Evolutionary conservation across 2,888 invertebrate species (phyloP), one percentile per base, ranked within the genome.

Genomic region (Apamea crenata): DNA sequence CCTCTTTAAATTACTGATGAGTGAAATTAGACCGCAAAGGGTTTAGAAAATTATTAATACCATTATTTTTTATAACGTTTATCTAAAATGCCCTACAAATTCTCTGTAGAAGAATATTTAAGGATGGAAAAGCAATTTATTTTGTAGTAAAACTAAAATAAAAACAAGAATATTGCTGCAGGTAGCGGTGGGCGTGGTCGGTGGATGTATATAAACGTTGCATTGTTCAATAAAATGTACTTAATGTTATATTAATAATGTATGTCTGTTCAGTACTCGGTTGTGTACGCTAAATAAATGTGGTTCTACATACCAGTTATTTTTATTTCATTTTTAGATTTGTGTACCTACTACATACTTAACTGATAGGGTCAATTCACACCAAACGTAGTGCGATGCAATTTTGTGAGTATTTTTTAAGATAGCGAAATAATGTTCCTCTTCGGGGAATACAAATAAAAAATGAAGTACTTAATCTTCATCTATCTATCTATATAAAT

Each of bases 261-360:
- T 82, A 82, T 78, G 79, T 79, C 80, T 86, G 85, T 85, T 90
- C 86, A 81, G 87, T 85, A 82, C 83, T 90, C 88, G 90, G 91
- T 92, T 92, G 91, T 91, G 91, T 93, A 87, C 75, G 86, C 81
- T 88, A 89, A 90, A 92, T 93, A 93, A 87, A 92, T 89, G 89
- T 91, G 91, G 90, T 91, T 91, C 89, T 77, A 87, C n/a, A 90
- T 83, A 65, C 0, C 74, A 69, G 72, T 40, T 21, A 78, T 80
- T 91, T 87, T 87, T 80, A 87, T 88, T 83, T 5, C 4, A 21
- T n/a, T 25, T 36, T 70, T 70, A 44, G 7, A 32, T 47, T 70
- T 21, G 7, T 29, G 18, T 67, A 7, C 36, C 16, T 67, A n/a
- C 16, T 67, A n/a, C 5, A 2, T 18, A 18, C 18, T n/a, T 40